A percentile compares a stretch with the other conserved stretches of the same genome.
Conservation (phyloP, 1,140 invertebrate species). For the Araneus ventricosus region DNA sequence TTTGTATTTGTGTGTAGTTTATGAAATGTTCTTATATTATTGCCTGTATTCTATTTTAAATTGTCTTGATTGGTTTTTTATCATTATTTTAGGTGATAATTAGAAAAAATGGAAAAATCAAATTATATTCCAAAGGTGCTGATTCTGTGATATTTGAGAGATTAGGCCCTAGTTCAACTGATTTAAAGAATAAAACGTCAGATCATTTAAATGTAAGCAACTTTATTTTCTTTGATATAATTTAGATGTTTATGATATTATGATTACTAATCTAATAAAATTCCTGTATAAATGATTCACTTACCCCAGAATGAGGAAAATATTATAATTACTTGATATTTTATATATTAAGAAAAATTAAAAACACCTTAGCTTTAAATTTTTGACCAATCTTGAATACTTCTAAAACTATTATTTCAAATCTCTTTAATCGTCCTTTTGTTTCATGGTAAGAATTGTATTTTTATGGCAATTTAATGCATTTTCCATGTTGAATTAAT, state of each 20-base stretch:
- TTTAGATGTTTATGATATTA: not conserved
- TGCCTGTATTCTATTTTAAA: not conserved
- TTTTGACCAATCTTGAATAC: no score
- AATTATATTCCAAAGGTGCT: conserved; percentile 98
- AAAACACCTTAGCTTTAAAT: not conserved
- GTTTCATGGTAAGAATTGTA: no score
- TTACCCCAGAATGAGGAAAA: not conserved
- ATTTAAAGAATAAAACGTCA: conserved; percentile 88
- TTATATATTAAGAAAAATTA: not conserved
- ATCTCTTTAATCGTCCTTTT: no score
- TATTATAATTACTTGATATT: not conserved
- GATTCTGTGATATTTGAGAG: conserved; percentile 98
- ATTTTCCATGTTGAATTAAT: no score
- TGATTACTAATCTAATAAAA: not conserved
- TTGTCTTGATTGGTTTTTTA: not conserved
- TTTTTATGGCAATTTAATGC: no score
- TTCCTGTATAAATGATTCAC: no score
- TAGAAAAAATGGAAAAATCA: conserved; percentile 92
- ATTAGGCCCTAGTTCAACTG: conserved; percentile 87
- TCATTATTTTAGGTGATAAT: conserved; percentile 84
- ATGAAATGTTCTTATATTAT: not conserved
- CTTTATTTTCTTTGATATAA: not conserved
- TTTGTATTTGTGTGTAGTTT: not conserved
- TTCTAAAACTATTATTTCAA: no score
- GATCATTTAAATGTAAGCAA: conserved; percentile 95